Base-by-base conservation (phyloP, 1,140 invertebrate genomes). In the Zeugodacus cucurbitae region DNA sequence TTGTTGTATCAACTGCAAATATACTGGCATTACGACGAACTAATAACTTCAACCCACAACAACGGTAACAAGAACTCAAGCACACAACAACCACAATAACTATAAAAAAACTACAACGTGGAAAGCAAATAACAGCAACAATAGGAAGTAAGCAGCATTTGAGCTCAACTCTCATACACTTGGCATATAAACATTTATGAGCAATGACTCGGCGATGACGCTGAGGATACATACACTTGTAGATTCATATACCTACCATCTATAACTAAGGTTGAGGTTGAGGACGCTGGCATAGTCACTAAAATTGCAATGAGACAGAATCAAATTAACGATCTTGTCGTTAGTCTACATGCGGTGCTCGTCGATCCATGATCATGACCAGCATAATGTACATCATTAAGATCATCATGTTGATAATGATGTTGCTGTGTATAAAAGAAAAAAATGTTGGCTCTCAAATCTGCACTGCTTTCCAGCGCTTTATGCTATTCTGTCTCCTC, bases 301-400 rank as follows among this genome's bases (percentile, higher is more conserved):
- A 41, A 88, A 64, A 86, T 87, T 74, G 74, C 74, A 82, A 82
- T 82, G 74, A 82, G 74, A 88, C 88, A 87, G 29, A 88, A 87
- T 87, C 88, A 87, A 88, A 88, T 88, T 88, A 88, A 88, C 88
- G 44, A 88, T 87, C 88, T 87, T 87, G 88, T 86, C 78, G 59
- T 86, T 62, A 70, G 59, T 87, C 37, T 82, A 82, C 74, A 82
- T 26, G 74, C 44, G 41, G 41, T n/a, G n/a, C n/a, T n/a, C n/a
- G n/a, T 82, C 41, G n/a, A 44, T 26, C 44, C 37, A 82, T 82
- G 74, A 82, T 82, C 74, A 82, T 82, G 74, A 82, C 74, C 6
- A 32, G 41, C 41, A 48, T 44, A 82, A 82, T 44, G 41, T 44
- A 26, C 74, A 82, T 82, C 74, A 82, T 82, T 82, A 48, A 82